phyloP scores from a whole-genome alignment of 1,140 invertebrate genomes.

The Neodiprion pinetum region DNA sequence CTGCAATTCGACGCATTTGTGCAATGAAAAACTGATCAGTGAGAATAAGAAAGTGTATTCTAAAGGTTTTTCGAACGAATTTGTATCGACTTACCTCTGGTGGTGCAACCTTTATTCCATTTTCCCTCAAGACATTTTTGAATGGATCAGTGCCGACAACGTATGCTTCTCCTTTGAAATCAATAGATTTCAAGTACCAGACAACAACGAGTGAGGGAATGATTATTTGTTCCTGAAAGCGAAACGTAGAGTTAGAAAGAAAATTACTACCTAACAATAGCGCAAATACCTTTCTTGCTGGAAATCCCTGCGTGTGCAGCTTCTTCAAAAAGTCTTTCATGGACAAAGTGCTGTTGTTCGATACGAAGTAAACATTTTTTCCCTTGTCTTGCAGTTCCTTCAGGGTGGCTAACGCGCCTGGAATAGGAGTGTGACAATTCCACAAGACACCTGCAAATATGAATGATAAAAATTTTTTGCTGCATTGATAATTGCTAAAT shows the following conservation, averaged over 20 bases:
- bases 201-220: slow-evolving; percentile 52
- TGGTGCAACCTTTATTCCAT: slow-evolving; percentile 35
- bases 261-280: slow-evolving; percentile 17
- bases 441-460: slow-evolving; percentile 69
- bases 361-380: slow-evolving; percentile 74
- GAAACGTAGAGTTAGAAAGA: background rate
- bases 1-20: slow-evolving; percentile 26
- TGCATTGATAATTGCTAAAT: too few relatives aligned
- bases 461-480: background rate
- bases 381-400: slow-evolving; percentile 64
- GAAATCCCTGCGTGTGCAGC: slow-evolving; percentile 45
- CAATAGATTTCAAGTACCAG: slow-evolving; percentile 55
- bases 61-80: background rate
- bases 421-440: slow-evolving; percentile 52
- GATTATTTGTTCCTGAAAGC: slow-evolving; percentile 52
- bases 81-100: slow-evolving; percentile 35
- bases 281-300: slow-evolving; percentile 50
- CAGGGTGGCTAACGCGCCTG: slow-evolving; percentile 62
- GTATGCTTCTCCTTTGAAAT: slow-evolving; percentile 57
- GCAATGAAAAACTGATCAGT: slow-evolving; percentile 15
- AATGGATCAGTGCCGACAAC: slow-evolving; percentile 46
- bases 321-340: slow-evolving; percentile 42
- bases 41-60: slow-evolving; percentile 6
- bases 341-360: slow-evolving; percentile 71
- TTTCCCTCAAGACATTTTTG: slow-evolving; percentile 28